Conservation (phyloP, 1,140 invertebrate genomes). For the Copidosoma floridanum region DNA sequence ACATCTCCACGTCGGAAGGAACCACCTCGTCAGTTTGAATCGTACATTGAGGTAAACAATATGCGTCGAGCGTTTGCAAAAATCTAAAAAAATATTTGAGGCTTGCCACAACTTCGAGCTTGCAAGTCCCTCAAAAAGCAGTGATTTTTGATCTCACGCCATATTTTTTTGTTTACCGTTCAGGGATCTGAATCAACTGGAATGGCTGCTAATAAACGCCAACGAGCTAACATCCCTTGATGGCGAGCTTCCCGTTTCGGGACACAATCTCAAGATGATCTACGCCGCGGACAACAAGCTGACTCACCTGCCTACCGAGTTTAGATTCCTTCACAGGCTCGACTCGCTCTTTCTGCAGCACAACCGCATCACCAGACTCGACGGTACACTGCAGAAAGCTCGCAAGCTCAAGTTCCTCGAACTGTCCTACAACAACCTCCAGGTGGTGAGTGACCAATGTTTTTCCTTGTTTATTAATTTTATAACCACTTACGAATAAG, state of each 20-base stretch:
- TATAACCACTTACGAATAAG: no score
- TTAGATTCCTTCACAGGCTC: slow-evolving; percentile 65
- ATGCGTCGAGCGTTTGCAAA: not conserved
- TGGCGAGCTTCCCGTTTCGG: slow-evolving; percentile 66
- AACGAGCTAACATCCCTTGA: slow-evolving; percentile 73
- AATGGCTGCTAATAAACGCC: slow-evolving; percentile 75
- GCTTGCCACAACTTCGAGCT: no score
- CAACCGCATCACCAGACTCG: slow-evolving; percentile 68
- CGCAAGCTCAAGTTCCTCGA: slow-evolving; percentile 64
- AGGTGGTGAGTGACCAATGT: slow-evolving; percentile 60
- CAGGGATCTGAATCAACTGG: slow-evolving; percentile 66
- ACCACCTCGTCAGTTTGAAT: slow-evolving; percentile 70
- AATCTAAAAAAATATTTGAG: not conserved
- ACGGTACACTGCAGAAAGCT: slow-evolving; percentile 68
- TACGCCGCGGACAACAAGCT: slow-evolving; percentile 72
- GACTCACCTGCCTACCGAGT: slow-evolving; percentile 66
- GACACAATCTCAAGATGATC: slow-evolving; percentile 67
- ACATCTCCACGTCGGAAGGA: slow-evolving; percentile 70
- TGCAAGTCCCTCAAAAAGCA: not conserved
- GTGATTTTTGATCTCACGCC: no score
- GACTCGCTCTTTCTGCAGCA: slow-evolving; percentile 69
- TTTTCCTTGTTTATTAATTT: slow-evolving; percentile 7
- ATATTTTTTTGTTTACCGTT: slow-evolving; percentile 11
- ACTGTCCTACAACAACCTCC: slow-evolving; percentile 70
- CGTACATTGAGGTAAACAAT: slow-evolving; percentile 63